Evolutionary conservation across 2,113 vertebrate species (phyloP).

Genomic region (Galbula dea): DNA sequence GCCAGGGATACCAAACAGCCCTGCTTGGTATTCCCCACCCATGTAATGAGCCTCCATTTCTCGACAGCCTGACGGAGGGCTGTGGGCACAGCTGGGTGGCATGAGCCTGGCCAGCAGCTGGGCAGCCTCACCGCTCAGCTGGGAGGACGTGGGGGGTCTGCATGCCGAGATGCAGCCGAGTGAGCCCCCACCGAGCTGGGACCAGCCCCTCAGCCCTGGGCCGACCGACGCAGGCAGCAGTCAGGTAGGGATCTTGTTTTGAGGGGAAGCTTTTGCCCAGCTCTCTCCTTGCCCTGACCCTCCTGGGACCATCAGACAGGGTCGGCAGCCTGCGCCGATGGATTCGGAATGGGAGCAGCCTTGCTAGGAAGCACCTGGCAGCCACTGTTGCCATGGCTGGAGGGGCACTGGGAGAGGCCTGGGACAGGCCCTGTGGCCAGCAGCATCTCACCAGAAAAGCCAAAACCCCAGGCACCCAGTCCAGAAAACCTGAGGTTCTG

Average conservation of each 20-base stretch:
- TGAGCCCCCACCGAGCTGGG: conserved; percentile 4
- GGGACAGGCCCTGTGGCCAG: background rate
- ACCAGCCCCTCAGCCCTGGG: conserved; percentile 41
- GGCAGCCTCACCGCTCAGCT: conserved; percentile 26
- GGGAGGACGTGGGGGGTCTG: conserved; percentile 34
- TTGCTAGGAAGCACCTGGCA: background rate
- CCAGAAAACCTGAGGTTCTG: rapidly evolving
- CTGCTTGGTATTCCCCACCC: background rate
- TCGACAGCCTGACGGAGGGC: conserved; percentile 42
- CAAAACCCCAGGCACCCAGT: rapidly evolving
- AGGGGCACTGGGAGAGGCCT: background rate
- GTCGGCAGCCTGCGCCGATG: rapidly evolving
- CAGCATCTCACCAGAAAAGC: background rate
- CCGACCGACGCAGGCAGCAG: conserved; percentile 31
- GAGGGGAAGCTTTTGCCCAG: conserved; percentile 15
- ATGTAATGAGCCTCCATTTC: conserved; percentile 47
- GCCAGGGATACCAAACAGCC: background rate
- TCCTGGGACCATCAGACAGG: background rate
- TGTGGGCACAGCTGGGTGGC: conserved; percentile 49
- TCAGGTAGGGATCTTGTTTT: conserved; percentile 41
- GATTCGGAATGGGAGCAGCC: background rate
- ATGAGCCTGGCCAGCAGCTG: conserved; percentile 26
- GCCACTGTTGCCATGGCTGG: background rate
- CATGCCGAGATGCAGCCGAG: background rate
- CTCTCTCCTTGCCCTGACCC: background rate